Conservation (phyloP, 30 jellyfish, hydroid and myxozoan genomes). For the Phacellophora camtschatica region DNA sequence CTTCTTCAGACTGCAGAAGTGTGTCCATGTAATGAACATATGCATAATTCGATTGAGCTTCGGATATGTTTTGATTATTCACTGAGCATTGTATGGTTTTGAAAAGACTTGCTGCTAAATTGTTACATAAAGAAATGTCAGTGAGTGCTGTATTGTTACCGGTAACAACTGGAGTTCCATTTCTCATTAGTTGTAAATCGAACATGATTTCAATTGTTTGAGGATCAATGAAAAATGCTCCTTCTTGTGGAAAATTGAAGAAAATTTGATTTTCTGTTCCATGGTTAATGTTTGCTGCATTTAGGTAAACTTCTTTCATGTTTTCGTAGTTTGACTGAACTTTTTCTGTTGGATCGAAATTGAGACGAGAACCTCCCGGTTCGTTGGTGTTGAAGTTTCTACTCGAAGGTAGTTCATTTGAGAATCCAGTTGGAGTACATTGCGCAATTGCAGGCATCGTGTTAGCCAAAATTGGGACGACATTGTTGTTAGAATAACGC, state of each 20-base stretch:
- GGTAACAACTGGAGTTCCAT: no score
- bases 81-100: background rate
- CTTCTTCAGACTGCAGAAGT: background rate
- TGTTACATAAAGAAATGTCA: no score
- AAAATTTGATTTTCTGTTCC: background rate
- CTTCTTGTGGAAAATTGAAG: no score
- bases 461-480: background rate
- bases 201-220: no score
- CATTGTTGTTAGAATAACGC: background rate
- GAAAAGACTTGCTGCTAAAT: background rate
- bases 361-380: background rate
- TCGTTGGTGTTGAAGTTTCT: background rate
- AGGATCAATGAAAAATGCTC: no score
- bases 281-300: background rate
- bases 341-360: background rate
- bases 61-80: background rate
- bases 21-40: background rate
- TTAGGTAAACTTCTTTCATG: background rate
- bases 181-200: no score
- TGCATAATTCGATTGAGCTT: background rate
- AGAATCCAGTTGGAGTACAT: background rate
- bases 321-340: background rate
- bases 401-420: background rate
- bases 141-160: no score
- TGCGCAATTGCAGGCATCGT: background rate